Percentiles rank a stretch among this genome's conserved stretches.
These are phyloP conservation scores for Ceyx erithaca DNA, from an alignment of 2,797 vertebrate genomes.

Conservation along the genomic window DNA sequence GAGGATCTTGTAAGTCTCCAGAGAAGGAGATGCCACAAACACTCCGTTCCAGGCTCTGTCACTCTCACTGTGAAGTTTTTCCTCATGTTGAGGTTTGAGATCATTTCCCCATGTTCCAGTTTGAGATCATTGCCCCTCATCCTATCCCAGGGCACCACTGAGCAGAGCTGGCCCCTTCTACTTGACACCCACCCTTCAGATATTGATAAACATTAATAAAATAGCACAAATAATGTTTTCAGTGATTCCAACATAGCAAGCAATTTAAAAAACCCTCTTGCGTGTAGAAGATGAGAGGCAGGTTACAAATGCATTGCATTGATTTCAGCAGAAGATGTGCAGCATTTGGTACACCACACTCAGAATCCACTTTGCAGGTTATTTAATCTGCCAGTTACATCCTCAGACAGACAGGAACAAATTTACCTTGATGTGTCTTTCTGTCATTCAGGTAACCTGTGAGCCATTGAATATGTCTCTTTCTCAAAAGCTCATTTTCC, in stretches of 20 bases:
- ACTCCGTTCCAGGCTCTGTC: too few relatives aligned
- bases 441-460: conserved; percentile 51
- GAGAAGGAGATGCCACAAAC: too few relatives aligned
- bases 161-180: too few relatives aligned
- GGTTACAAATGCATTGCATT: not conserved
- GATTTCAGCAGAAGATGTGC: not conserved
- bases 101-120: too few relatives aligned
- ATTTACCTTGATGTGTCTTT: conserved; percentile 56
- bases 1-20: too few relatives aligned
- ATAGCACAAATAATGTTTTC: not conserved
- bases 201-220: too few relatives aligned
- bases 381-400: conserved; percentile 48
- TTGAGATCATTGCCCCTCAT: too few relatives aligned
- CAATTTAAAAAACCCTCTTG: not conserved
- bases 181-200: too few relatives aligned
- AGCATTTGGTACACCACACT: conserved; percentile 12
- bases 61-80: too few relatives aligned
- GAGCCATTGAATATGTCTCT: conserved; percentile 35
- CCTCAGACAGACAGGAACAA: conserved; percentile 56
- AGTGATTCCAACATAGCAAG: not conserved
- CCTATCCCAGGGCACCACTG: too few relatives aligned
- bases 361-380: conserved; percentile 5
- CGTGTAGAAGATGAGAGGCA: not conserved
- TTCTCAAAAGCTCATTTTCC: conserved; percentile 50
- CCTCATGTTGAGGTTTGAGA: too few relatives aligned